A percentile compares a stretch with the other conserved stretches of the same genome.
phyloP scores from a whole-genome alignment of 2,888 invertebrate genomes.

The Agrilus mali region DNA sequence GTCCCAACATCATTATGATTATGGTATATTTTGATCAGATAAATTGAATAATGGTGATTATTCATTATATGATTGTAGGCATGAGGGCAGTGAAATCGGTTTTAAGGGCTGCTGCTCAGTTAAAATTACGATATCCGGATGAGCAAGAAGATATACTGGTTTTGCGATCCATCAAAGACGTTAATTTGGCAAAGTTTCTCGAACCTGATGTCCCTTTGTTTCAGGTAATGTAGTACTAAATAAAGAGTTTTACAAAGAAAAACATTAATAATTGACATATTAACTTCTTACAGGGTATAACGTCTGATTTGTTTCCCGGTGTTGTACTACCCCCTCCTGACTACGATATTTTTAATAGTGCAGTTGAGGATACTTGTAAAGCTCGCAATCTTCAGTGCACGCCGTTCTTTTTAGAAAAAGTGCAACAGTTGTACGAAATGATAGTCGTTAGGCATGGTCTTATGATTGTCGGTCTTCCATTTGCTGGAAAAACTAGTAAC shows the following conservation, averaged over 20 bases:
- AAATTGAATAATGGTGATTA: too few relatives aligned
- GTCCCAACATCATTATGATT: slow-evolving; percentile 90
- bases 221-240: slow-evolving; percentile 37
- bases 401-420: slow-evolving; percentile 74
- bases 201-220: slow-evolving; percentile 81
- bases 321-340: slow-evolving; percentile 66
- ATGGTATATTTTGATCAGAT: slow-evolving; percentile 42
- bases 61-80: slow-evolving; percentile 33
- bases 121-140: slow-evolving; percentile 79
- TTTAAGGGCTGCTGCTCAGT: slow-evolving; percentile 77
- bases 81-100: slow-evolving; percentile 95
- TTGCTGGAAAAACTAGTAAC: slow-evolving; percentile 82
- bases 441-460: slow-evolving; percentile 88
- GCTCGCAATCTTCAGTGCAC: slow-evolving; percentile 72
- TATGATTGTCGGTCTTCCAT: slow-evolving; percentile 86
- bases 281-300: slow-evolving; percentile 58
- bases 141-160: slow-evolving; percentile 80
- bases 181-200: slow-evolving; percentile 88
- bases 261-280: too few relatives aligned
- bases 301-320: slow-evolving; percentile 88
- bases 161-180: slow-evolving; percentile 83
- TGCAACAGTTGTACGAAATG: slow-evolving; percentile 90
- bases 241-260: too few relatives aligned
- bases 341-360: slow-evolving; percentile 56
- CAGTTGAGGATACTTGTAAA: slow-evolving; percentile 50